phyloP scores from a whole-genome alignment of 2,888 invertebrate species.

The Ceramica pisi region DNA sequence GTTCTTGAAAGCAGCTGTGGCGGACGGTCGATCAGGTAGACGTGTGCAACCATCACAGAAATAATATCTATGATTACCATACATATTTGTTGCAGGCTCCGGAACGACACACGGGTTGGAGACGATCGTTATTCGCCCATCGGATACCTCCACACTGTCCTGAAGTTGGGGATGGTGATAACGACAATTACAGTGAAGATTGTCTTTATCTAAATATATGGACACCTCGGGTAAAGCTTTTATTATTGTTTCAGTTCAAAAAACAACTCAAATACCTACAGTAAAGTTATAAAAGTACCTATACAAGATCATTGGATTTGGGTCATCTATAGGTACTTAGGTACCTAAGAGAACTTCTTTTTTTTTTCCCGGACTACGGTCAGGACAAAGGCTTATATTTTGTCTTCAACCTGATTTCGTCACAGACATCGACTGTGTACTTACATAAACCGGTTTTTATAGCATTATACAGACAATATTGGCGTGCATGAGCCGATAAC shows the following conservation, averaged over 20 bases:
- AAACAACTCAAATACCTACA: no score
- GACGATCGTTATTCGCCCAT: conserved; percentile 93
- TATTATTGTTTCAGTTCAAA: not conserved
- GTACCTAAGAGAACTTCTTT: no score
- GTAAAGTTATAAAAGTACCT: no score
- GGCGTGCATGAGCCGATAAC: no score
- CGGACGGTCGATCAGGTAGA: no score
- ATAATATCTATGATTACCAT: no score
- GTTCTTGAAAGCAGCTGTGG: no score
- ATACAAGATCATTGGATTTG: not conserved
- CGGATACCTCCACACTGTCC: conserved; percentile 93
- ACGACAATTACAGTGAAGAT: conserved; percentile 92
- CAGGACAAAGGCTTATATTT: not conserved
- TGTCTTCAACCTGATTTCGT: not conserved
- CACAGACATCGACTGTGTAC: not conserved
- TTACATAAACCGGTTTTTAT: no score
- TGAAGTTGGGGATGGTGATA: conserved; percentile 84
- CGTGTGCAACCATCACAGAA: no score
- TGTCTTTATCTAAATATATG: conserved; percentile 98
- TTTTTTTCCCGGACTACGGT: not conserved
- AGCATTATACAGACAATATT: no score
- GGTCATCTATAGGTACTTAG: not conserved
- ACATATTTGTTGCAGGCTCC: conserved; percentile 90
- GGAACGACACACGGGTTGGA: conserved; percentile 93
- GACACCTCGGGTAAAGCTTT: conserved; percentile 93